A percentile compares a stretch with the other conserved stretches of the same genome.
Conservation (phyloP, 2,797 vertebrate species). For the Tapera naevia region DNA sequence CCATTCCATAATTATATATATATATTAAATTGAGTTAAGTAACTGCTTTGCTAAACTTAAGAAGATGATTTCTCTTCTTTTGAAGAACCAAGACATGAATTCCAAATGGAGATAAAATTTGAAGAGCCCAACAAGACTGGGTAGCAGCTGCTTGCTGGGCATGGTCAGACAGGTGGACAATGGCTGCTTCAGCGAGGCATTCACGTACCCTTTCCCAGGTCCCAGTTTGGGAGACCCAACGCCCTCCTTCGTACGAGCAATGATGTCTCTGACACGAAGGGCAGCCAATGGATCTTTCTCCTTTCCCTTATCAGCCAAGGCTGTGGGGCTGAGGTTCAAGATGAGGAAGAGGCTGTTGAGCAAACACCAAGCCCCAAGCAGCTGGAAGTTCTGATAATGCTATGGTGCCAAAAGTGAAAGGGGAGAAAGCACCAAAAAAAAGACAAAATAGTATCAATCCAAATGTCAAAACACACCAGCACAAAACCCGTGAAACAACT, state of each 20-base stretch:
- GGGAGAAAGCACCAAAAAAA: background rate
- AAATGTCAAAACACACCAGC: background rate
- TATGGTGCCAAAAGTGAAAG: slow-evolving; percentile 54
- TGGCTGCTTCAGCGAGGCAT: background rate
- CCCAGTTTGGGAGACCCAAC: slow-evolving; percentile 97
- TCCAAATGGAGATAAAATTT: background rate
- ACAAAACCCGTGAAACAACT: background rate
- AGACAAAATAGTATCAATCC: background rate
- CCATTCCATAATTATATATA: too few relatives aligned
- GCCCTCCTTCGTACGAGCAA: slow-evolving; percentile 92
- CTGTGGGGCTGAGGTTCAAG: slow-evolving; percentile 94
- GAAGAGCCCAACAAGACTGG: background rate
- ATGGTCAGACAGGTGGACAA: background rate
- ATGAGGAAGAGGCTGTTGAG: slow-evolving; percentile 98
- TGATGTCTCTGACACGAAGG: slow-evolving; percentile 93
- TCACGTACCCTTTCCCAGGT: slow-evolving; percentile 93
- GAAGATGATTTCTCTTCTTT: background rate
- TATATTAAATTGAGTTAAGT: background rate
- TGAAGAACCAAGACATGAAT: background rate
- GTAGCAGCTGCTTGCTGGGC: background rate
- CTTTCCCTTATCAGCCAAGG: slow-evolving; percentile 97
- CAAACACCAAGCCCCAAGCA: slow-evolving; percentile 97
- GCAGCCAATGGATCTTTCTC: slow-evolving; percentile 98
- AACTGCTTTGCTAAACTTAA: background rate
- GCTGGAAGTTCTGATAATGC: slow-evolving; percentile 99